These are phyloP conservation scores for Colletes latitarsis DNA, from an alignment of 1,140 invertebrate species.

Conservation along the genomic window DNA sequence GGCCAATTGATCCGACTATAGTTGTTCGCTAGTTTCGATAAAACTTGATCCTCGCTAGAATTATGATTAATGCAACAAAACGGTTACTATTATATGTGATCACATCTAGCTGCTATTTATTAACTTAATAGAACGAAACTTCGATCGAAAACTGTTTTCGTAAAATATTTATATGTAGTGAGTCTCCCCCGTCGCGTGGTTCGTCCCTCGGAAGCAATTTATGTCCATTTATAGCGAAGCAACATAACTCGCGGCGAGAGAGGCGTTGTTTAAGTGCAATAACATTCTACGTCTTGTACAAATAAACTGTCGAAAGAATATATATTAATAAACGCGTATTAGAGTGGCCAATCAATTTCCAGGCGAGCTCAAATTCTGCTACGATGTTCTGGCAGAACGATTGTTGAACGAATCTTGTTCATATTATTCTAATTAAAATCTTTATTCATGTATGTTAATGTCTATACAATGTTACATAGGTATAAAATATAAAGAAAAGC, in stretches of 20 bases:
- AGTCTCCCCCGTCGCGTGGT: not conserved
- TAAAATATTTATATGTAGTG: constrained; percentile 6
- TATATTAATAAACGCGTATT: not conserved
- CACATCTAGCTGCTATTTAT: constrained; percentile 11
- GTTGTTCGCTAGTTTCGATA: not conserved
- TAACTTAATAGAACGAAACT: not conserved
- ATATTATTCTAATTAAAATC: not conserved
- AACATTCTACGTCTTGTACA: constrained; percentile 29
- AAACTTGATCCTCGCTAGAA: constrained; percentile 40
- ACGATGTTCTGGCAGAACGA: not conserved
- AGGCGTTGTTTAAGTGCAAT: constrained; percentile 22
- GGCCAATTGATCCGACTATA: too few relatives aligned
- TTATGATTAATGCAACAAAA: constrained; percentile 6
- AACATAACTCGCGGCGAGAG: not conserved
- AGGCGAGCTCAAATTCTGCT: not conserved
- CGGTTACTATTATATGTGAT: constrained; percentile 19
- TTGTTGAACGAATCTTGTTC: not conserved
- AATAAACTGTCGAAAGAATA: not conserved
- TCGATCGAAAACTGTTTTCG: constrained; percentile 4
- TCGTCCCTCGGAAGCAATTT: constrained; percentile 4
- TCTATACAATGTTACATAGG: not conserved
- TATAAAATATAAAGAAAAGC: too few relatives aligned
- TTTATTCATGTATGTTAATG: not conserved
- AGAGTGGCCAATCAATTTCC: not conserved
- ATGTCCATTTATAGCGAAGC: constrained; percentile 5